phyloP scores from a whole-genome alignment of 2,113 vertebrate genomes.

The Clarias gariepinus region DNA sequence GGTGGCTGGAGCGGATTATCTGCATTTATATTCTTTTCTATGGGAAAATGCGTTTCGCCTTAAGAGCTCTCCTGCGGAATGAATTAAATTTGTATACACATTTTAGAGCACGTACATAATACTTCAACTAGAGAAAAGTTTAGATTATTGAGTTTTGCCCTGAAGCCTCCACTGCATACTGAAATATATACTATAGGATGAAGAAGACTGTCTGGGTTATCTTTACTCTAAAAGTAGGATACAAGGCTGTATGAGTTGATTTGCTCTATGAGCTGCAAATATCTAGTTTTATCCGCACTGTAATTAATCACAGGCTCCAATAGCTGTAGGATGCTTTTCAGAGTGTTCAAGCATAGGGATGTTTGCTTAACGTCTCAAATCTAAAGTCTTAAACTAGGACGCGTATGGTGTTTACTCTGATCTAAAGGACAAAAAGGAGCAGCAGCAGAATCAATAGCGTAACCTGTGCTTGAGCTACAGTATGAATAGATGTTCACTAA shows the following conservation, averaged over 20 bases:
- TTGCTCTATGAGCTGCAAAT: neutral
- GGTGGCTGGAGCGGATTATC: too few species aligned
- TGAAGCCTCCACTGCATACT: neutral
- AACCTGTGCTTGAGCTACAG: neutral
- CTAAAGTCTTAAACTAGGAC: constrained; percentile 1
- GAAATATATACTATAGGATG: neutral
- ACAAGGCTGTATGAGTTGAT: neutral
- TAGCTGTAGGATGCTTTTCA: constrained; percentile 13
- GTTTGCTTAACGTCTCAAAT: constrained; percentile 46
- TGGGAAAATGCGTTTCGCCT: too few species aligned
- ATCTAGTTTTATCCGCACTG: neutral
- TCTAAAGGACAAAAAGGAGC: constrained; percentile 7
- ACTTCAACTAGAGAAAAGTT: too few species aligned
- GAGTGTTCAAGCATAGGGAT: constrained; percentile 23
- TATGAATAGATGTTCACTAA: neutral
- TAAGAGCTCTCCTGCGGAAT: too few species aligned
- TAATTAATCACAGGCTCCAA: neutral
- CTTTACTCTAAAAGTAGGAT: neutral
- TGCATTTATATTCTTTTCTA: too few species aligned
- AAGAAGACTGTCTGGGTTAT: neutral
- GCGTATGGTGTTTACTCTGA: constrained; percentile 13
- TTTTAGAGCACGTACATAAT: too few species aligned
- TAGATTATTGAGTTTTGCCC: too few species aligned
- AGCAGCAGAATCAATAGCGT: neutral
- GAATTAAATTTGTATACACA: too few species aligned